Conservation (phyloP, 2,113 vertebrate genomes). For the Neofelis nebulosa region DNA sequence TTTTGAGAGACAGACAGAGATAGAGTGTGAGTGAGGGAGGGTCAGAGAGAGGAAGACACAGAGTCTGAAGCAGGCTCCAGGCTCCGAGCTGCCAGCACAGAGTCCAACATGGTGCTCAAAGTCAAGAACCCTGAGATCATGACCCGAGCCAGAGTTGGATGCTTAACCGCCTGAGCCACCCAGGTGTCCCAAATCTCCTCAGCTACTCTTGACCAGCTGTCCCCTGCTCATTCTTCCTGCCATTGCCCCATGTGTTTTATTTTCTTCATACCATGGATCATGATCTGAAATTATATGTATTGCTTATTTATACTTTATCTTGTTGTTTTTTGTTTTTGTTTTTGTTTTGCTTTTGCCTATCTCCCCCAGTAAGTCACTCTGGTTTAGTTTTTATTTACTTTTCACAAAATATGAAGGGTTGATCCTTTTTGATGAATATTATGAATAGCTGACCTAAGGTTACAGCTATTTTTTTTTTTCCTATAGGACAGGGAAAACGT, state of each 20-base stretch:
- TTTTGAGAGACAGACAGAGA: no score
- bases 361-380: not conserved
- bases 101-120: no score
- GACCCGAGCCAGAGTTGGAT: no score
- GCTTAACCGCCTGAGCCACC: no score
- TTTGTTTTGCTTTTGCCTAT: not conserved
- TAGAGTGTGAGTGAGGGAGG: no score
- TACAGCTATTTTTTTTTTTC: not conserved
- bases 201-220: accelerated
- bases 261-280: not conserved
- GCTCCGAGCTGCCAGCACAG: no score
- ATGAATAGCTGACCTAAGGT: not conserved
- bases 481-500: not conserved
- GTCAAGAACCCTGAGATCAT: no score
- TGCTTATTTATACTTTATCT: not conserved
- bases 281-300: not conserved
- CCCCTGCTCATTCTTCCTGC: not conserved
- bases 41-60: no score
- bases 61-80: no score
- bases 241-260: not conserved
- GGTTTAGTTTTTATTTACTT: not conserved
- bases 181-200: no score
- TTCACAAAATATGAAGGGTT: not conserved
- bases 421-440: not conserved
- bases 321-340: not conserved